phyloP scores from a whole-genome alignment of 2,888 invertebrate genomes.

The Temnothorax unifasciatus region DNA sequence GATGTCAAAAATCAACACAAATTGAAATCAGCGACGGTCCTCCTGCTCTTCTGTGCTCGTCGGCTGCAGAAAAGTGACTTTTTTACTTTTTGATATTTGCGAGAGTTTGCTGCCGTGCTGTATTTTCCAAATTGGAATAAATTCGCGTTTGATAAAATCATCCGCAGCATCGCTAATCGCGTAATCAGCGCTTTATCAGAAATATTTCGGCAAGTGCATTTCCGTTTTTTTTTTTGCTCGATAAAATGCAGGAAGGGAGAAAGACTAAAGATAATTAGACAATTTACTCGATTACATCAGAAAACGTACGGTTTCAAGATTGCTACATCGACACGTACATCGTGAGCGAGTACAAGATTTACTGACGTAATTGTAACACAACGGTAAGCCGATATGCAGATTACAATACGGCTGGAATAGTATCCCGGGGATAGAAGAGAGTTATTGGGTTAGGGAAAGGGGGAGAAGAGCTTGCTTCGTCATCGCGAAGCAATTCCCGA shows the following conservation, averaged over 20 bases:
- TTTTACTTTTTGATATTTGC: constrained; percentile 63
- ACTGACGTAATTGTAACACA: neutral
- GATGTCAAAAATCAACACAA: constrained; percentile 85
- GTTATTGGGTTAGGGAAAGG: constrained; percentile 78
- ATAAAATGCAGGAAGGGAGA: neutral
- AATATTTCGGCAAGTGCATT: constrained; percentile 11
- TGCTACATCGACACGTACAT: neutral
- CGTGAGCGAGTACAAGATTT: neutral
- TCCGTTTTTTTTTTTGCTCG: neutral
- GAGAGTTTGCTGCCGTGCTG: constrained; percentile 30
- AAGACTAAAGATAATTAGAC: neutral
- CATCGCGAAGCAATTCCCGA: constrained; percentile 82
- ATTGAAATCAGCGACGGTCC: constrained; percentile 82
- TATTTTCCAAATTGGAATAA: constrained; percentile 51
- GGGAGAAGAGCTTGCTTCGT: constrained; percentile 78
- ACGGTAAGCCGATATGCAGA: constrained; percentile 54
- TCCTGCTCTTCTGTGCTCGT: constrained; percentile 72
- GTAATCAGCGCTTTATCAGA: constrained; percentile 4
- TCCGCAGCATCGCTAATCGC: neutral
- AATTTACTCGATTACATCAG: neutral
- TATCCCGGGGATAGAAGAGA: constrained; percentile 54
- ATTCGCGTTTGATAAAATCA: constrained; percentile 32
- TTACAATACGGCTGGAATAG: constrained; percentile 61
- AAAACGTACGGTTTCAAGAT: neutral
- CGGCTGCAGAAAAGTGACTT: constrained; percentile 79